These are phyloP conservation scores for Brotula barbata DNA, from an alignment of 2,797 vertebrate genomes.

Conservation along the genomic window DNA sequence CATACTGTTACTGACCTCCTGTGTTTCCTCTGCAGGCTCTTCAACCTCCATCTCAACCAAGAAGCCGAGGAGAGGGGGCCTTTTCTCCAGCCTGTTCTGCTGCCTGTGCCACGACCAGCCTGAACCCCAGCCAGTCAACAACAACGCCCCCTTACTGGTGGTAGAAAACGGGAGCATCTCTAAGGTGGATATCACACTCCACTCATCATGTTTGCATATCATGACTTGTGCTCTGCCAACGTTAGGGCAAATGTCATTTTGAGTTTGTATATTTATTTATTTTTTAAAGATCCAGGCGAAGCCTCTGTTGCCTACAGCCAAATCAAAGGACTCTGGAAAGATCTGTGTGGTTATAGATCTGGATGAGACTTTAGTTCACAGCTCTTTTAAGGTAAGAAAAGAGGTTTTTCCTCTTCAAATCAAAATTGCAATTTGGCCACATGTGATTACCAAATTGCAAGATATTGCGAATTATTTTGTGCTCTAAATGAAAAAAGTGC, in stretches of 20 bases:
- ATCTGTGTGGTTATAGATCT: conserved; percentile 93
- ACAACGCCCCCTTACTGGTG: conserved; percentile 89
- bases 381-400: conserved; percentile 88
- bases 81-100: conserved; percentile 89
- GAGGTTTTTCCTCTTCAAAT: too few species aligned
- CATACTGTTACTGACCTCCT: background rate
- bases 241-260: too few species aligned
- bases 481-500: too few species aligned
- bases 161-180: conserved; percentile 92
- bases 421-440: too few species aligned
- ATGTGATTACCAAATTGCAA: too few species aligned
- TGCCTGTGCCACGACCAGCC: conserved; percentile 87
- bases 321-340: conserved; percentile 89
- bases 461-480: too few species aligned
- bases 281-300: conserved; percentile 79
- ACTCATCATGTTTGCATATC: too few species aligned
- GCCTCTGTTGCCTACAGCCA: conserved; percentile 88
- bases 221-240: too few species aligned
- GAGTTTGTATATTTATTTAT: background rate
- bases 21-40: conserved; percentile 52
- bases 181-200: conserved; percentile 79
- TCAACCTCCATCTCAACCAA: conserved; percentile 78
- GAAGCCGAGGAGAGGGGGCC: conserved; percentile 86
- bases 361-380: conserved; percentile 93
- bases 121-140: conserved; percentile 83